Base-by-base conservation (phyloP, 53 echinoderm and acorn worm species). In the Mesocentrotus franciscanus region DNA sequence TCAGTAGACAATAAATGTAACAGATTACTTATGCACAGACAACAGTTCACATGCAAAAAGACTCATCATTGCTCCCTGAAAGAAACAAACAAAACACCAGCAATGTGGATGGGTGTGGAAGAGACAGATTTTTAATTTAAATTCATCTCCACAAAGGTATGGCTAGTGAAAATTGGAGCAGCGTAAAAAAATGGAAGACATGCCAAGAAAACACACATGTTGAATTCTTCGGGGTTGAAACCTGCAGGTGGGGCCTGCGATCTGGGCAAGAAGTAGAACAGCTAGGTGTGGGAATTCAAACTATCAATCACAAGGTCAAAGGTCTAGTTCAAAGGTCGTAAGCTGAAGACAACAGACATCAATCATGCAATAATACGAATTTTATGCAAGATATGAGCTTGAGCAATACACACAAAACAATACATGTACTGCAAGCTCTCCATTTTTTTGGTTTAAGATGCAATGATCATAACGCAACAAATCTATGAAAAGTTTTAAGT, bases 341-440 rank as follows among this genome's bases (percentile, higher is more conserved):
- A 36, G 92, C 92, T 92, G 92, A 49, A 92, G 92, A 92, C 92
- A 92, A 92, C 92, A 92, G 55, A 56, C 71, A 92, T 92, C 92
- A 92, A 92, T 92, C 92, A 92, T 70, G 36, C 33, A n/a, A 10
- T 92, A 92, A 64, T 90, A 90, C 91, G 66, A 66, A 66, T 90
- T 64, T 85, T 58, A 58, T 85, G 26, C 27, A 85, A 26, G 57
- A 85, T n/a, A 85, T 42, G n/a, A 57, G 16, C 39, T 12, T 79
- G 36, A 36, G 79, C 79, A 75, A 75, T 9, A 75, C 74, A 30
- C 74, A 74, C 30, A 85, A 56, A 85, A 15, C 85, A 85, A 85
- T 56, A 58, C 58, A 57, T 57, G 24, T 58, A 85, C n/a, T 85
- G 26, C n/a, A 85, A 26, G 58, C 12, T 57, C 57, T 26, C n/a